Conservation (phyloP, 2,113 vertebrate species). For the Psilopsiagon aymara region DNA sequence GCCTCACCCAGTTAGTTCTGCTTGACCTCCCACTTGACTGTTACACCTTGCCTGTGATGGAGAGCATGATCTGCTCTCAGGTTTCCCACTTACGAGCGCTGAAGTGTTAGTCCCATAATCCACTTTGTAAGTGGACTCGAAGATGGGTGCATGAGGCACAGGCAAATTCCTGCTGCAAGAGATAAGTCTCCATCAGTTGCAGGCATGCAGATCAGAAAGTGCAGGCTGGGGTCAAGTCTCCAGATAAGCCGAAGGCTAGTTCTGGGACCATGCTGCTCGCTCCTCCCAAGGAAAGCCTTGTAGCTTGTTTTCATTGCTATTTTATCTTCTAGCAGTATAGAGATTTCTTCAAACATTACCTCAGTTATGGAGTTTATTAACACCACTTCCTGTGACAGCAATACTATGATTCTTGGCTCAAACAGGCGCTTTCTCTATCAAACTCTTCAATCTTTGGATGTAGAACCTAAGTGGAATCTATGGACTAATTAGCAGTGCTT, state of each 20-base stretch:
- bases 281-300: not conserved
- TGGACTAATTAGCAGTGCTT: not conserved
- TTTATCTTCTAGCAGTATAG: not conserved
- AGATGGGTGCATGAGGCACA: constrained; percentile 57
- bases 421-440: not conserved
- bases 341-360: constrained; percentile 34
- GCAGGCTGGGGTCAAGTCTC: constrained; percentile 71
- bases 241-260: constrained; percentile 64
- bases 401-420: not conserved
- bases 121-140: constrained; percentile 68
- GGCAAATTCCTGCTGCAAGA: constrained; percentile 71
- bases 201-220: constrained; percentile 67
- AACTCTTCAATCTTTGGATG: not conserved
- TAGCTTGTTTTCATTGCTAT: constrained; percentile 13
- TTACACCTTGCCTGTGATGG: constrained; percentile 75
- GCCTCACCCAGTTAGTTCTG: constrained; percentile 35
- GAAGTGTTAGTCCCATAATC: constrained; percentile 81
- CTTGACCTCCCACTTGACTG: constrained; percentile 82
- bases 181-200: constrained; percentile 36
- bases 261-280: not conserved
- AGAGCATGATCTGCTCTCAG: constrained; percentile 69
- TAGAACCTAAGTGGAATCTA: not conserved
- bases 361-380: constrained; percentile 8
- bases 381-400: not conserved
- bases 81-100: constrained; percentile 73